Percentiles rank a stretch among this genome's conserved stretches.
These are phyloP conservation scores for Chrysina gloriosa DNA, from an alignment of 2,888 invertebrate species.

Conservation along the genomic window DNA sequence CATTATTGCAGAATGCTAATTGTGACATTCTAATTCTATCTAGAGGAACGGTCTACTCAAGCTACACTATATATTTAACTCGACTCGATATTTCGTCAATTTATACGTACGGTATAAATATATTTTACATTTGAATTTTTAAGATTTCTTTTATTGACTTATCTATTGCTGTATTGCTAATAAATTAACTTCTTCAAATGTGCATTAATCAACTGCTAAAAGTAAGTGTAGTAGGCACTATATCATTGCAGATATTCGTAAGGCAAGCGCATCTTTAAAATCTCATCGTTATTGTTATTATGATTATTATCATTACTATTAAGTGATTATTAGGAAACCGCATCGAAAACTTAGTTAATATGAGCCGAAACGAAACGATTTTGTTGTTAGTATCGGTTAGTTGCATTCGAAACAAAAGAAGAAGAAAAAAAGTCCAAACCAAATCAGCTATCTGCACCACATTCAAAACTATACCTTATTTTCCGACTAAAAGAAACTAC, in stretches of 20 bases:
- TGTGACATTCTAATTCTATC: slow-evolving; percentile 73
- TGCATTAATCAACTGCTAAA: slow-evolving; percentile 19
- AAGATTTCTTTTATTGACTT: slow-evolving; percentile 35
- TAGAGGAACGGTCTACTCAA: slow-evolving; percentile 22
- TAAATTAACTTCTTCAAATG: slow-evolving; percentile 21
- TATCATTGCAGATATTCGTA: slow-evolving; percentile 36
- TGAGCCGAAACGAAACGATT: slow-evolving; percentile 16
- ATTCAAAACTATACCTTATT: slow-evolving; percentile 33
- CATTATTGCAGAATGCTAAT: slow-evolving; percentile 78
- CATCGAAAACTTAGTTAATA: slow-evolving; percentile 1
- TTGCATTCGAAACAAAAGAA: slow-evolving; percentile 11
- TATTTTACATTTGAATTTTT: slow-evolving; percentile 13
- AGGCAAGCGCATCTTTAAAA: slow-evolving; percentile 39
- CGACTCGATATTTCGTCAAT: slow-evolving; percentile 4
- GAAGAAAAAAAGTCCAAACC: too few relatives aligned
- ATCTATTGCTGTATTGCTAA: slow-evolving; percentile 38
- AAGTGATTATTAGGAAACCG: background rate
- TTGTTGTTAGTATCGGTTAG: slow-evolving; percentile 23
- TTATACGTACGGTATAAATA: slow-evolving; percentile 4
- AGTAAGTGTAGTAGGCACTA: slow-evolving; percentile 41
- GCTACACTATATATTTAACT: slow-evolving; percentile 37
- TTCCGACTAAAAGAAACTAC: slow-evolving; percentile 10
- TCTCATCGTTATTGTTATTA: background rate
- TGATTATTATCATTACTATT: slow-evolving; percentile 4
- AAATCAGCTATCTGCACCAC: slow-evolving; percentile 16